Evolutionary conservation across 2,888 invertebrate species (phyloP).

Genomic region (Pollenia griseotomentosa): DNA sequence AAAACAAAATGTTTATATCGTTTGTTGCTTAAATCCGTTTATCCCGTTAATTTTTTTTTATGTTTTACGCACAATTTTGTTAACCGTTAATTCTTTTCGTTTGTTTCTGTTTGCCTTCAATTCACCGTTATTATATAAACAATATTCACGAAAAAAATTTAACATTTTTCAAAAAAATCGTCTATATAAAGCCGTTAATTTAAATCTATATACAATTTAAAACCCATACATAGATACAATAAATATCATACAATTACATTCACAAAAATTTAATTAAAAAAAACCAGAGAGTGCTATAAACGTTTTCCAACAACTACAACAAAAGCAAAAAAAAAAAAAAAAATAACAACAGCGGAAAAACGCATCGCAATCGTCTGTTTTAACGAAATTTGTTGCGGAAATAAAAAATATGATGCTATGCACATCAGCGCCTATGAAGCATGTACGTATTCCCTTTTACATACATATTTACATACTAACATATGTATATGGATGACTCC

Average conservation of each 20-base stretch:
- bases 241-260: conserved; percentile 57
- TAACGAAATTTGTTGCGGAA: conserved; percentile 77
- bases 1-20: conserved; percentile 25
- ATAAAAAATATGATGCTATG: conserved; percentile 82
- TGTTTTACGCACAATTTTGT: conserved; percentile 61
- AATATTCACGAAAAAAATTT: conserved; percentile 22
- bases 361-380: conserved; percentile 73
- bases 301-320: conserved; percentile 34
- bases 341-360: conserved; percentile 40
- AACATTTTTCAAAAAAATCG: not conserved
- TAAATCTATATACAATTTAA: conserved; percentile 71
- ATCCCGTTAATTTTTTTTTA: conserved; percentile 14
- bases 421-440: conserved; percentile 84
- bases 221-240: conserved; percentile 43
- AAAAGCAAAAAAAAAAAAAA: not conserved
- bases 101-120: conserved; percentile 51
- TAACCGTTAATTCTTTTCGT: conserved; percentile 16
- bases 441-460: conserved; percentile 80
- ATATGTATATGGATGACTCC: not conserved
- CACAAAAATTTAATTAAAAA: conserved; percentile 58
- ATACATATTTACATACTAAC: conserved; percentile 7
- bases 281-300: conserved; percentile 74
- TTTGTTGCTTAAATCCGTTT: conserved; percentile 48
- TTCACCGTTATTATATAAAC: conserved; percentile 60
- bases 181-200: conserved; percentile 54